Percentiles rank a stretch among this genome's conserved stretches.
phyloP scores from a whole-genome alignment of 2,113 vertebrate genomes.

The Strix aluco region DNA sequence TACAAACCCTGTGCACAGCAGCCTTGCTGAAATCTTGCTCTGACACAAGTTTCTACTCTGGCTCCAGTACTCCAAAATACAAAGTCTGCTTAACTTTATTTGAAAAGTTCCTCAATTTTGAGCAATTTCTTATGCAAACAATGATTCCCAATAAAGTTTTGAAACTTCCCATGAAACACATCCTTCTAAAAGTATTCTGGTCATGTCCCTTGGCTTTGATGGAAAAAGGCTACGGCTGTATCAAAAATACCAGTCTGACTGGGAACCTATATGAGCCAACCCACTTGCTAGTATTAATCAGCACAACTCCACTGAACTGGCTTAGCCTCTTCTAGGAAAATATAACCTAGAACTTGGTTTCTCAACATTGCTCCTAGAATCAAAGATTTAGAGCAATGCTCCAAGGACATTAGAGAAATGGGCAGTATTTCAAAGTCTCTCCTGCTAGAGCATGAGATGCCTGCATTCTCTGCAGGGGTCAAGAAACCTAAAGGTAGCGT shows the following conservation, averaged over 20 bases:
- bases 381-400: not conserved
- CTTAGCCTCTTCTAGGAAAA: not conserved
- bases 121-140: conserved; percentile 4
- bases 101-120: not conserved
- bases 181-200: not conserved
- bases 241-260: not conserved
- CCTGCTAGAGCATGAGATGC: not conserved
- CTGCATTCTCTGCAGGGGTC: not conserved
- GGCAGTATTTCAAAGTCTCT: not conserved
- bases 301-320: not conserved
- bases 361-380: not conserved
- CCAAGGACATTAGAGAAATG: not conserved
- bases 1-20: not conserved
- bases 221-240: not conserved
- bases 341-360: not conserved
- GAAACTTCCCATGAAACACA: not conserved
- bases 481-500: not conserved
- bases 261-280: not conserved
- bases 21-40: not conserved
- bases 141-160: not conserved
- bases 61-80: not conserved
- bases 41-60: not conserved
- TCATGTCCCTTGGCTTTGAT: not conserved
- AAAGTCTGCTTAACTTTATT: not conserved
- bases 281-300: not conserved